phyloP scores from a whole-genome alignment of 2,888 invertebrate genomes.

The Poecilobothrus nobilitatus region DNA sequence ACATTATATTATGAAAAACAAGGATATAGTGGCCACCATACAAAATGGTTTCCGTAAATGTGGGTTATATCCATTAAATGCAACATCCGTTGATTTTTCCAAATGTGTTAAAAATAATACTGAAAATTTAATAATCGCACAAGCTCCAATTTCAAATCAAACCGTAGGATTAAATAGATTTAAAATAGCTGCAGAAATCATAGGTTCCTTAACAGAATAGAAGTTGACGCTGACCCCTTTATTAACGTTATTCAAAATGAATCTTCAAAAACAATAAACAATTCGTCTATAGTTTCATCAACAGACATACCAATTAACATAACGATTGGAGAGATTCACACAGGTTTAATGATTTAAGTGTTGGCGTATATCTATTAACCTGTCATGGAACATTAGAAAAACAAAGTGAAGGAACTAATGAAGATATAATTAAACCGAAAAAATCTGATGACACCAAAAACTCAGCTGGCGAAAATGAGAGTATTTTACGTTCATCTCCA shows the following conservation, averaged over 20 bases:
- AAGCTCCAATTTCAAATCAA: slow-evolving; percentile 7
- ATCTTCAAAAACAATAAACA: slow-evolving; percentile 4
- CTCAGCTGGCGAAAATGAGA: too few species aligned
- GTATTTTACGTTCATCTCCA: not conserved
- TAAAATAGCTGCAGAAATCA: slow-evolving; percentile 12
- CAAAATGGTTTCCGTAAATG: slow-evolving; percentile 17
- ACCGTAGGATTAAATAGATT: slow-evolving; percentile 12
- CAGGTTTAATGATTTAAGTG: too few species aligned
- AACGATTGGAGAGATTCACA: not conserved
- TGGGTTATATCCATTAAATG: slow-evolving; percentile 19
- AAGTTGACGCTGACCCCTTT: slow-evolving; percentile 13
- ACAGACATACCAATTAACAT: not conserved
- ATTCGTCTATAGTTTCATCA: not conserved
- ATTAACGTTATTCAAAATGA: slow-evolving; percentile 11
- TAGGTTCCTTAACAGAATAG: slow-evolving; percentile 15
- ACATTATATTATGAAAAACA: slow-evolving; percentile 12
- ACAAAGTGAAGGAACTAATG: not conserved
- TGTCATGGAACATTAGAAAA: not conserved
- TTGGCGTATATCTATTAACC: too few species aligned
- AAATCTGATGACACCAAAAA: too few species aligned
- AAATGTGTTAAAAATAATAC: slow-evolving; percentile 14
- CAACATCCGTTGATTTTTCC: slow-evolving; percentile 10
- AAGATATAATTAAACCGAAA: not conserved
- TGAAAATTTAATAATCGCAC: slow-evolving; percentile 10
- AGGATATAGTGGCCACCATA: slow-evolving; percentile 13